Evolutionary conservation across 2,113 vertebrate species (phyloP).

Genomic region (Tychaedon coryphoeus): DNA sequence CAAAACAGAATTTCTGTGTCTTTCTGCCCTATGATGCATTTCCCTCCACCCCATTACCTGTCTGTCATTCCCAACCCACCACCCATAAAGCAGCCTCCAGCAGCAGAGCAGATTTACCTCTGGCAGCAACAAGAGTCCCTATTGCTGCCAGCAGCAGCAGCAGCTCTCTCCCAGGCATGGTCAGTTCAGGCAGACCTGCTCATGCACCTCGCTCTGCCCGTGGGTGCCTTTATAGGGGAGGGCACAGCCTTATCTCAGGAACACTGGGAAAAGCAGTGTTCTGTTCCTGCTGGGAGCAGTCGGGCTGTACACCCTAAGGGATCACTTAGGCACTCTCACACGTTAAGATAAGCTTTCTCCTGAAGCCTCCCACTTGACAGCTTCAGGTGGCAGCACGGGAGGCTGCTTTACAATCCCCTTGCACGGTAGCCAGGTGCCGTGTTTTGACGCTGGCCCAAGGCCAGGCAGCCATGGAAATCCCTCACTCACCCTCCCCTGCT

Average conservation of each 20-base stretch:
- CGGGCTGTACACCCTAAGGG: not conserved
- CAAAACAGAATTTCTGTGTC: not conserved
- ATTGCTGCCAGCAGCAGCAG: not conserved
- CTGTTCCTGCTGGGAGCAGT: not conserved
- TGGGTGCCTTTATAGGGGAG: not conserved
- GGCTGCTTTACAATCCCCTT: not conserved
- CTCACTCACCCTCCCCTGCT: not conserved
- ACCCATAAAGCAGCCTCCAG: accelerated
- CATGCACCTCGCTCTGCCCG: accelerated
- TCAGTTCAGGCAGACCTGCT: accelerated
- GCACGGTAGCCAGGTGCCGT: accelerated
- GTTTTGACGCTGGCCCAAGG: not conserved
- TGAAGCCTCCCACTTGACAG: not conserved
- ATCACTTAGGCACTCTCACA: not conserved
- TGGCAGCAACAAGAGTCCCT: accelerated
- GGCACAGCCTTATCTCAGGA: not conserved
- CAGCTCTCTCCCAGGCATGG: not conserved
- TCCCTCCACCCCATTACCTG: not conserved
- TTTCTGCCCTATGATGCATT: not conserved
- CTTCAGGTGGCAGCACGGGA: not conserved
- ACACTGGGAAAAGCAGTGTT: constrained; percentile 10
- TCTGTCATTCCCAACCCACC: accelerated
- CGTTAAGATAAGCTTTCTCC: not conserved
- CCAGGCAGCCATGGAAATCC: accelerated
- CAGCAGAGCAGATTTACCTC: not conserved